Conservation (phyloP, 2,888 invertebrate genomes). For the Agrotis segetum region DNA sequence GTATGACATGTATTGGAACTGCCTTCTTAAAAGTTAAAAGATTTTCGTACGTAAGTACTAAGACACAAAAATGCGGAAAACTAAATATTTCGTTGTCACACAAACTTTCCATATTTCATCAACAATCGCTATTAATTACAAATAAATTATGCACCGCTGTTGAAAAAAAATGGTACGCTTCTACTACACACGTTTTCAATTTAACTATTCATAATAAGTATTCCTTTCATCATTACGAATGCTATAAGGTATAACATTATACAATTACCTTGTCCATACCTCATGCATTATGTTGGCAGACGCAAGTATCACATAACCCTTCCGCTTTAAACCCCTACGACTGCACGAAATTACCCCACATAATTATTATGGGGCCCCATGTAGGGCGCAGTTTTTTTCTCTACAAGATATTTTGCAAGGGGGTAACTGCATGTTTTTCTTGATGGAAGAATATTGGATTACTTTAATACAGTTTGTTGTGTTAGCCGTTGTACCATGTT, state of each 20-base stretch:
- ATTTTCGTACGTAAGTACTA: slow-evolving; percentile 1
- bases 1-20: neutral
- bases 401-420: slow-evolving; percentile 74
- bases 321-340: slow-evolving; percentile 78
- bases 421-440: slow-evolving; percentile 61
- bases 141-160: neutral
- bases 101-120: neutral
- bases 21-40: neutral
- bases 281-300: slow-evolving; percentile 44
- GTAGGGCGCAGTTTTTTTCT: slow-evolving; percentile 82
- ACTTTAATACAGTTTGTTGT: slow-evolving; percentile 39
- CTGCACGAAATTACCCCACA: slow-evolving; percentile 81
- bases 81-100: neutral
- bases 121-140: neutral
- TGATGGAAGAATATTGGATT: slow-evolving; percentile 65
- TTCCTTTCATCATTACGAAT: slow-evolving; percentile 25
- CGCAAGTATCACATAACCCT: slow-evolving; percentile 75
- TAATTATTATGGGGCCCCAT: slow-evolving; percentile 78
- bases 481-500: slow-evolving; percentile 6
- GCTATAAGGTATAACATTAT: slow-evolving; percentile 23
- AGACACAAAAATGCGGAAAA: neutral
- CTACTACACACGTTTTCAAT: slow-evolving; percentile 29
- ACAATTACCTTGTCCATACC: slow-evolving; percentile 42
- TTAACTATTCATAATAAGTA: slow-evolving; percentile 3
- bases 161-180: neutral